Evolutionary conservation across 2,113 vertebrate genomes (phyloP).

Genomic region (Pterophyllum scalare): DNA sequence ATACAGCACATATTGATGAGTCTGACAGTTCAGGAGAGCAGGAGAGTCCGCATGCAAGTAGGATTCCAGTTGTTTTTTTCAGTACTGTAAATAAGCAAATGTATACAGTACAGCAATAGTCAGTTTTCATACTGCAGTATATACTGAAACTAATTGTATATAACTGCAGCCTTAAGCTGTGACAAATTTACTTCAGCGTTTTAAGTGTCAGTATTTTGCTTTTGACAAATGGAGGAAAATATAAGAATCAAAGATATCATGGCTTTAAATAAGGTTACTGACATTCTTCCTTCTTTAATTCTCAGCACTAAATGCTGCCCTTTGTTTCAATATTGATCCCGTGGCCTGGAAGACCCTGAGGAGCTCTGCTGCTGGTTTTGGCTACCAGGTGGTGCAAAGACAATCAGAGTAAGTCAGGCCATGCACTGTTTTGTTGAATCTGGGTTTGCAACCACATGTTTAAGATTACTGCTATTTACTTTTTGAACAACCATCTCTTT

Average conservation of each 20-base stretch:
- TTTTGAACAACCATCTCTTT: background rate
- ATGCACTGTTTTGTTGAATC: background rate
- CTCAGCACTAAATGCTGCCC: conserved; percentile 50
- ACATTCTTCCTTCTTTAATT: background rate
- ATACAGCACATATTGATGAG: background rate
- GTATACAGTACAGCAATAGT: background rate
- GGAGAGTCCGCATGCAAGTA: too few species aligned
- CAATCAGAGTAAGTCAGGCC: background rate
- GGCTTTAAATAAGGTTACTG: background rate
- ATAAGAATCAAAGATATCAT: background rate
- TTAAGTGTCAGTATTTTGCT: background rate
- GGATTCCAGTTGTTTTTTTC: background rate
- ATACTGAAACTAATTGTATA: background rate
- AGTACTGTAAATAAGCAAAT: background rate
- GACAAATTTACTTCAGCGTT: background rate
- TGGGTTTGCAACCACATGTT: background rate
- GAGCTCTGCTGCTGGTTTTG: conserved; percentile 58
- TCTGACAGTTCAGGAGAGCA: background rate
- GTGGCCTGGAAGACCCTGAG: conserved; percentile 62
- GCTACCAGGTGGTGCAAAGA: conserved; percentile 78
- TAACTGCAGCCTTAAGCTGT: too few species aligned
- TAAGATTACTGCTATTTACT: background rate
- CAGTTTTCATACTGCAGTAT: background rate
- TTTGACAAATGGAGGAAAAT: background rate
- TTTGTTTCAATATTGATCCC: conserved; percentile 14